Evolutionary conservation across 2,113 vertebrate genomes (phyloP), one percentile per base, ranked within the genome.

Genomic region (Polyodon spathula): DNA sequence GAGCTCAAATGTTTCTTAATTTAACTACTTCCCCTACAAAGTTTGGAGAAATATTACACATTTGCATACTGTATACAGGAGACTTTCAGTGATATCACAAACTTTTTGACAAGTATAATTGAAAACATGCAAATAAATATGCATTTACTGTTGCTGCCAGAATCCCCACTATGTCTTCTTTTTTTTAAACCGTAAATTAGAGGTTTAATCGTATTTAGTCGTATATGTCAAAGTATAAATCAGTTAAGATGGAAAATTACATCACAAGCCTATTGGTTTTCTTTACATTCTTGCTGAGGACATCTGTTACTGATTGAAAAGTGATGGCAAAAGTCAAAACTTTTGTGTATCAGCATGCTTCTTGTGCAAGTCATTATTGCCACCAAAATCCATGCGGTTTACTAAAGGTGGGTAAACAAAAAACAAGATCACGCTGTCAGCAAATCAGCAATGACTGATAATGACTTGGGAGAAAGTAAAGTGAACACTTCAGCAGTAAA

Each of bases 161-260:
- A 54, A 62, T 71, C 64, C 58, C 57, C 65, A 62, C 46, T 60
- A 62, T 63, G 65, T 74, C 65, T 67, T 63, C 53, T 63, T 73
- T 69, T 69, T 54, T 58, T 68, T 76, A 71, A 59, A 40, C 67
- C 67, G 65, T 73, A 74, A 78, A 72, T 82, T 71, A 78, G 46
- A 40, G 44, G 43, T 56, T 52, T 76, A 73, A 78, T 74, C 64
- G 72, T 74, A 56, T 60, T 77, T 63, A 65, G 73, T 67, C 71
- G 75, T 73, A 61, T 66, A 53, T 62, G 58, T 51, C 63, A 68
- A 63, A 59, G 51, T 55, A 53, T 58, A 76, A 70, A 64, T 65
- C 42, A 27, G 56, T 66, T 63, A 54, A 46, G 59, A 68, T 64
- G 69, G 76, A 59, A 48, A 70, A 68, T 74, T 69, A 75, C 70